A percentile compares a stretch with the other conserved stretches of the same genome.
Conservation (phyloP, 2,113 vertebrate genomes). For the Neomonachus schauinslandi region DNA sequence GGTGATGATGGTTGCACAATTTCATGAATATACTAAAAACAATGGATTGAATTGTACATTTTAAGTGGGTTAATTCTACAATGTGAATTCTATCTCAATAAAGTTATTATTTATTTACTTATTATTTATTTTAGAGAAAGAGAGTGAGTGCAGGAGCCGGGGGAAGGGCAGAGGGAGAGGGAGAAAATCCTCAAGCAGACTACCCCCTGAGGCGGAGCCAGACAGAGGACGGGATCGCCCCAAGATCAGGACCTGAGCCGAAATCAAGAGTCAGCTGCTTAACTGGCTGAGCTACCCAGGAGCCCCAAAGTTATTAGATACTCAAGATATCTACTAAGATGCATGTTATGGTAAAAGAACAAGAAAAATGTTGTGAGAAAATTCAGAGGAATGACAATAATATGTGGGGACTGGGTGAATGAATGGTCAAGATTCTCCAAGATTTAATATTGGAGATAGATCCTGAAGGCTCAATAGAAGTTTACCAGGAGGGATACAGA, state of each 20-base stretch:
- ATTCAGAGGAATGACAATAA: not conserved
- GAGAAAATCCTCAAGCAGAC: too few species aligned
- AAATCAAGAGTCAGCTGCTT: too few species aligned
- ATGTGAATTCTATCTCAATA: not conserved
- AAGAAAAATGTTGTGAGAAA: not conserved
- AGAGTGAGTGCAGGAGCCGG: too few species aligned
- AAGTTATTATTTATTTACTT: too few species aligned
- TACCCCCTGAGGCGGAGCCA: too few species aligned
- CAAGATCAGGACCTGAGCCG: too few species aligned
- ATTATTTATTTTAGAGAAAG: too few species aligned
- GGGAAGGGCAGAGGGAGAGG: too few species aligned
- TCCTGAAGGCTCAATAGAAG: not conserved
- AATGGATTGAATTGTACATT: not conserved
- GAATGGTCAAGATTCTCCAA: not conserved
- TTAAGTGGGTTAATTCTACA: not conserved
- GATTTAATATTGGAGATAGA: not conserved
- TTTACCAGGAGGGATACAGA: not conserved
- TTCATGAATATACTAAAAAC: not conserved
- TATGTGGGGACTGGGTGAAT: not conserved
- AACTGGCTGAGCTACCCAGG: too few species aligned
- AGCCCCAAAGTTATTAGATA: not conserved
- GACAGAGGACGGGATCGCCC: too few species aligned
- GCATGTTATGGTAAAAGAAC: not conserved
- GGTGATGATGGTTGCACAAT: not conserved
- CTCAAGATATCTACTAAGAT: not conserved